Evolutionary conservation across 2,113 vertebrate species (phyloP), one percentile per base, ranked within the genome.

Genomic region (Spermophilus dauricus): DNA sequence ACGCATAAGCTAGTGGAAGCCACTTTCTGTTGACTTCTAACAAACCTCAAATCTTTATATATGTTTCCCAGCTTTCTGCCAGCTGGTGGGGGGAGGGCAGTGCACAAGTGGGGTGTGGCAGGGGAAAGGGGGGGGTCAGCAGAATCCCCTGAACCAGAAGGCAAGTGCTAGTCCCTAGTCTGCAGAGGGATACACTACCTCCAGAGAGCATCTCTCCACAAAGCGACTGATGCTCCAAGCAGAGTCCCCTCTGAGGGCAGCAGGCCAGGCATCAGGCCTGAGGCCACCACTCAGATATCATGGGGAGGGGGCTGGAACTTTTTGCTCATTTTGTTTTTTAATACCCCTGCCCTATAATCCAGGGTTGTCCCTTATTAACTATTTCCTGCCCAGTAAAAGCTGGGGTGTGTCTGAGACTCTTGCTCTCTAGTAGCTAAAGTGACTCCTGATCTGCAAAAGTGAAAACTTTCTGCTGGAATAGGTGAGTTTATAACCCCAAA

Each of bases 321-420:
- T 42, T 32, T 58, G 42, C 39, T 77, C 13, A 30, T 85, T 95
- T 86, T 85, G 32, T 65, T 96, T 96, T 94, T 72, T 48, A 56
- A 58, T 32, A 51, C 48, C 22, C 2, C 8, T 4, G 42, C 16
- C 34, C 77, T 26, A 34, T 39, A n/a, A 82, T 14, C 72, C 24
- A 24, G 20, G 11, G 7, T 30, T 95, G 26, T 56, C 94, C 18
- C 30, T 77, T 78, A 77, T n/a, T 75, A 75, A 73, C 16, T 56
- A 10, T 76, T 78, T 84, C 56, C 7, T 51, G 48, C 26, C 26
- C 81, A 67, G 42, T 34, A 45, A 83, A 80, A 89, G 56, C 14
- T 75, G 61, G 42, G 32, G 14, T 34, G 30, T 70, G 22, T 11
- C 30, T 61, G 58, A 5, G 12, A 3, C 28, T 34, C 39, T 78